phyloP scores from a whole-genome alignment of 2,113 vertebrate genomes.

The Solea senegalensis region DNA sequence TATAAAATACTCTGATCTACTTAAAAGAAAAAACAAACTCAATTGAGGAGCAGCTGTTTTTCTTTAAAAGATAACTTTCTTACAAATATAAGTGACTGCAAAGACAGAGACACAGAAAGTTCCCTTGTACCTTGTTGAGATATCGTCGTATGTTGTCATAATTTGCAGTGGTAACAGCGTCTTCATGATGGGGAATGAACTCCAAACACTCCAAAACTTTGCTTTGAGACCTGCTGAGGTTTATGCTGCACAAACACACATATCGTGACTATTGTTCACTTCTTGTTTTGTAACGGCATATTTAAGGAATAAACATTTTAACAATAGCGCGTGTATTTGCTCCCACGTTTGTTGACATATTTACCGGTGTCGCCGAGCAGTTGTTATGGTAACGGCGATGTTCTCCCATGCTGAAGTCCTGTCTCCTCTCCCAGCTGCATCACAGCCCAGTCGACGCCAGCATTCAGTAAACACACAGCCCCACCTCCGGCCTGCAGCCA shows the following conservation, averaged over 20 bases:
- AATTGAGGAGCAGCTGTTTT: too few relatives aligned
- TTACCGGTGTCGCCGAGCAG: constrained; percentile 87
- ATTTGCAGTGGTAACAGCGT: constrained; percentile 87
- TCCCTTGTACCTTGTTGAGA: constrained; percentile 88
- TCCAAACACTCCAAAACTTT: constrained; percentile 94
- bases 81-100: neutral
- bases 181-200: constrained; percentile 90
- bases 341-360: neutral
- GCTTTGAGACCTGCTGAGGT: constrained; percentile 88
- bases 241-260: constrained; percentile 57
- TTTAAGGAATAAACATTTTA: neutral
- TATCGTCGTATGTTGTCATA: constrained; percentile 92
- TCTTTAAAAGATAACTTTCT: too few relatives aligned
- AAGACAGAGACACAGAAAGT: neutral
- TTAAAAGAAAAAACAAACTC: too few relatives aligned
- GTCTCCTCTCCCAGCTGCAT: constrained; percentile 83
- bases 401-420: constrained; percentile 91
- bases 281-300: neutral
- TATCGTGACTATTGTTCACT: neutral
- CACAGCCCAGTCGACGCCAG: constrained; percentile 92
- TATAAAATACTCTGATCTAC: too few relatives aligned
- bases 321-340: neutral
- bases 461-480: constrained; percentile 92
- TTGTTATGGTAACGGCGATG: constrained; percentile 92
- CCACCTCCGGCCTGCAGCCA: constrained; percentile 91